phyloP scores from a whole-genome alignment of 2,797 vertebrate genomes.

The Pteronotus mesoamericanus region DNA sequence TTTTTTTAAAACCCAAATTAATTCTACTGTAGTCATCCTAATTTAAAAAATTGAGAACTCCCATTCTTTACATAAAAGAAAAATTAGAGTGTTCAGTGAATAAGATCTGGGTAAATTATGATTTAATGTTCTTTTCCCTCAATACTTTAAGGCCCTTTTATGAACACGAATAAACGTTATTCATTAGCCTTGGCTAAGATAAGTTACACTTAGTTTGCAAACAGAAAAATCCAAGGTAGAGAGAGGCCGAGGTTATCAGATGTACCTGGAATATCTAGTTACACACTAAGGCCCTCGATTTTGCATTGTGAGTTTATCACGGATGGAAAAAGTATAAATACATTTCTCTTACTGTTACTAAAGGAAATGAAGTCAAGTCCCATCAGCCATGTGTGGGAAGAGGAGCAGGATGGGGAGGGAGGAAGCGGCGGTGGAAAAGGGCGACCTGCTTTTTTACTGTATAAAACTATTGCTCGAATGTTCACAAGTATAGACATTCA shows the following conservation, averaged over 20 bases:
- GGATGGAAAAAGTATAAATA: background rate
- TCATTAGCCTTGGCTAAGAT: conserved; percentile 36
- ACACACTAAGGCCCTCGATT: background rate
- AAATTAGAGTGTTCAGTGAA: background rate
- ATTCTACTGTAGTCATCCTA: background rate
- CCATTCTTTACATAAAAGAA: background rate
- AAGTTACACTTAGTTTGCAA: conserved; percentile 40
- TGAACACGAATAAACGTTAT: background rate
- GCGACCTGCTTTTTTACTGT: background rate
- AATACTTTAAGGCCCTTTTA: background rate
- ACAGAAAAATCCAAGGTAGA: conserved; percentile 21
- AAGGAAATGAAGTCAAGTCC: background rate
- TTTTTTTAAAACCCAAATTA: background rate
- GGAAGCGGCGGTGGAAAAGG: background rate
- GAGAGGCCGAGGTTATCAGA: background rate
- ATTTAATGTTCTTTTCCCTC: background rate
- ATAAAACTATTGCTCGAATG: background rate
- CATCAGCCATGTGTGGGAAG: background rate
- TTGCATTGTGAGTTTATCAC: background rate
- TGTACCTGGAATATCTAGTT: background rate
- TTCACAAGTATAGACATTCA: background rate
- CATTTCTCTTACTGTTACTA: background rate
- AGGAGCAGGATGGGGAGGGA: background rate
- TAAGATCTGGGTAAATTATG: background rate
- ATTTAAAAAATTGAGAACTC: background rate